A percentile compares a stretch with the other conserved stretches of the same genome.
These are phyloP conservation scores for Urophycis tenuis DNA, from an alignment of 2,797 vertebrate genomes.

Conservation along the genomic window DNA sequence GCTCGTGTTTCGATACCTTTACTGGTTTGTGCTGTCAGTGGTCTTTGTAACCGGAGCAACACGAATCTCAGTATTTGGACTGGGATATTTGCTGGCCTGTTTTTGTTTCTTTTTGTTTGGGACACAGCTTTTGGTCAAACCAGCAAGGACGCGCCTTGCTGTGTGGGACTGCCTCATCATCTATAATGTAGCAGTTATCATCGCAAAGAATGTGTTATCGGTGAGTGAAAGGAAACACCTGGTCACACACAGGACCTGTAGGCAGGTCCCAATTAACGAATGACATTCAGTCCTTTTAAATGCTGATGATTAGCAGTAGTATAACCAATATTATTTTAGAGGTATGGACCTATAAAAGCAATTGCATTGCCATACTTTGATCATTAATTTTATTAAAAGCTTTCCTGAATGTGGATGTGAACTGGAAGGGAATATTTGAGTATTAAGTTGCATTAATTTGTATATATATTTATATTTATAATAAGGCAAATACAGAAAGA, in stretches of 20 bases:
- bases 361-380: not conserved
- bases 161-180: constrained; percentile 97
- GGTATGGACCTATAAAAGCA: not conserved
- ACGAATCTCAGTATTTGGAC: constrained; percentile 87
- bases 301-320: not conserved
- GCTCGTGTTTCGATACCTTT: constrained; percentile 84
- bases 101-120: constrained; percentile 92
- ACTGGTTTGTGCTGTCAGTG: constrained; percentile 88
- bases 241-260: not conserved
- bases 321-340: too few species aligned
- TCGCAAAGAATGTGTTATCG: constrained; percentile 89
- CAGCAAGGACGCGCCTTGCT: constrained; percentile 68
- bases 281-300: not conserved
- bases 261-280: not conserved
- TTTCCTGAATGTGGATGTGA: not conserved
- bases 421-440: not conserved
- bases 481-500: too few species aligned
- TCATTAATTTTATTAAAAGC: not conserved
- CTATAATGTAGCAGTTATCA: constrained; percentile 86
- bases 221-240: constrained; percentile 64
- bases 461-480: too few species aligned
- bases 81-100: constrained; percentile 89
- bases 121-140: constrained; percentile 73
- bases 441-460: too few species aligned
- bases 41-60: constrained; percentile 87